A percentile compares a stretch with the other conserved stretches of the same genome.
Evolutionary conservation across 2,888 invertebrate species (phyloP).

Genomic region (Macrosoma leucophasiata): DNA sequence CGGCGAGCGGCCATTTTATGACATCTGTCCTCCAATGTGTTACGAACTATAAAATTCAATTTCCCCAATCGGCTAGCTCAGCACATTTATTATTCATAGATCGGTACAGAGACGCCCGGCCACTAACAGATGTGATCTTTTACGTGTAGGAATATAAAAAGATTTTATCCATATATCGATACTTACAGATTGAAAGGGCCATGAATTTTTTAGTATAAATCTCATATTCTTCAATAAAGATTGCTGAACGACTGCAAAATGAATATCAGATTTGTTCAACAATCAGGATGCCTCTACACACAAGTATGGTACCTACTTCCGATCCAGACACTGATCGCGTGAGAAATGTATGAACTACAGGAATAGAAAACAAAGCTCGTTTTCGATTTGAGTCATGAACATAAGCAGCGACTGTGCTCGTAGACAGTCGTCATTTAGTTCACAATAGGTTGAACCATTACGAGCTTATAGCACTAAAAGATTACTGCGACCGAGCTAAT

Average conservation of each 20-base stretch:
- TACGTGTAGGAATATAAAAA: slow-evolving; percentile 72
- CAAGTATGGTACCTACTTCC: slow-evolving; percentile 28
- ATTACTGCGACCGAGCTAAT: too few relatives aligned
- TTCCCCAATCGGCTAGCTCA: slow-evolving; percentile 73
- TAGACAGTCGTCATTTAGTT: too few relatives aligned
- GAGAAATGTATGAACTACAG: too few relatives aligned
- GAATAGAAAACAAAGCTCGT: too few relatives aligned
- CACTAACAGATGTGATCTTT: slow-evolving; percentile 74
- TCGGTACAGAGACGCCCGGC: slow-evolving; percentile 66
- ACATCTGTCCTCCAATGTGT: slow-evolving; percentile 74
- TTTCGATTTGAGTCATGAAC: too few relatives aligned
- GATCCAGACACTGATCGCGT: slow-evolving; percentile 46
- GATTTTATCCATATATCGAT: slow-evolving; percentile 53
- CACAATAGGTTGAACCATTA: too few relatives aligned
- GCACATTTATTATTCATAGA: slow-evolving; percentile 75
- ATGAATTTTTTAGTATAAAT: too few relatives aligned
- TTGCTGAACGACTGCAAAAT: slow-evolving; percentile 57
- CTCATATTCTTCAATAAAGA: too few relatives aligned
- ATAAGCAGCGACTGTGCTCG: too few relatives aligned
- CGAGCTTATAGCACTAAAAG: too few relatives aligned
- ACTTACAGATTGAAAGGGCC: too few relatives aligned
- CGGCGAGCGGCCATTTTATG: slow-evolving; percentile 66
- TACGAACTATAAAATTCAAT: slow-evolving; percentile 75
- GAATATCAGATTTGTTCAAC: slow-evolving; percentile 39
- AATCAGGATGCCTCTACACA: slow-evolving; percentile 11